phyloP scores from a whole-genome alignment of 2,113 vertebrate genomes.

The Nothobranchius furzeri region DNA sequence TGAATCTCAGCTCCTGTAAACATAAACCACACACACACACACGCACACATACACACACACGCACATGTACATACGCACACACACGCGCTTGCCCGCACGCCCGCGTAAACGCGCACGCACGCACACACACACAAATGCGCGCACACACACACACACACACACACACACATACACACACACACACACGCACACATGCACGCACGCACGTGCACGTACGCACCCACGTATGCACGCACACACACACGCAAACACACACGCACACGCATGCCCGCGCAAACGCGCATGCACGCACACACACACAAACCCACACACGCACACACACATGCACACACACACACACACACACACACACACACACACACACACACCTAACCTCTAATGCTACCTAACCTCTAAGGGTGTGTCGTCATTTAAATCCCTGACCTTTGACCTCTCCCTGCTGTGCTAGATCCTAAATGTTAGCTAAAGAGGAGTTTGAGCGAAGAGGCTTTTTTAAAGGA shows the following conservation, averaged over 20 bases:
- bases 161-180: no score
- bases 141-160: no score
- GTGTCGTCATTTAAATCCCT: neutral
- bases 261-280: neutral
- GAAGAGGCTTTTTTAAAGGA: conserved; percentile 76
- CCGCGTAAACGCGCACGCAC: no score
- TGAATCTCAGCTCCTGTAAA: neutral
- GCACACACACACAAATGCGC: no score
- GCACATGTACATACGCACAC: no score
- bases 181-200: no score
- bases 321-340: neutral
- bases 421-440: conserved; percentile 48
- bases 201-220: no score
- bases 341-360: neutral
- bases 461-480: conserved; percentile 70
- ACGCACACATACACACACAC: neutral
- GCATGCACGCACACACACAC: neutral
- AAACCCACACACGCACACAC: neutral
- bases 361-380: neutral
- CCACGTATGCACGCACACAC: no score
- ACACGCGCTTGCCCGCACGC: no score
- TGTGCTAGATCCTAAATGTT: conserved; percentile 68
- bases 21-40: neutral
- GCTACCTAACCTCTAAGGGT: no score
- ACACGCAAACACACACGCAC: no score